These are phyloP conservation scores for Andricus grossulariae DNA, from an alignment of 1,140 invertebrate species.

Conservation along the genomic window DNA sequence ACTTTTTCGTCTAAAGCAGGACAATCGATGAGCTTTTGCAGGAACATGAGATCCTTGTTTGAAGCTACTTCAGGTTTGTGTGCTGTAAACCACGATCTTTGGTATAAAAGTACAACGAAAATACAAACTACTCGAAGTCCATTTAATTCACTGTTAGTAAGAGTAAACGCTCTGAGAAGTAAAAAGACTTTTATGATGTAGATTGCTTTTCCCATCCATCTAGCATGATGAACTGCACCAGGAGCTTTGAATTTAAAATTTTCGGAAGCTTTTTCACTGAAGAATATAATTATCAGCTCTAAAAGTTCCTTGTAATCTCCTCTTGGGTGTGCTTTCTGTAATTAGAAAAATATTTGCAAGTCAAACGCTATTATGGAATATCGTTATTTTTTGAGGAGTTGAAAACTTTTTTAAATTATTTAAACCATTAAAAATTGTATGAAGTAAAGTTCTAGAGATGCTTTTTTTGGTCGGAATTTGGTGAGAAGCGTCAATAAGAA, in stretches of 20 bases:
- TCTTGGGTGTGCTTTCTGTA: slow-evolving; percentile 34
- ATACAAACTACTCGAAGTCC: slow-evolving; percentile 33
- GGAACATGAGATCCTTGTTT: slow-evolving; percentile 37
- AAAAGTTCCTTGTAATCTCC: slow-evolving; percentile 68
- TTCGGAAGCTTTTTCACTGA: slow-evolving; percentile 59
- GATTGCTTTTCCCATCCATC: slow-evolving; percentile 64
- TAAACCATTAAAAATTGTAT: too few species aligned
- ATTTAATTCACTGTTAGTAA: slow-evolving; percentile 9
- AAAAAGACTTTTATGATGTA: slow-evolving; percentile 64
- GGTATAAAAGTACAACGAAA: slow-evolving; percentile 34
- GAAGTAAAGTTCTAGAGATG: too few species aligned
- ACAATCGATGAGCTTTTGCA: not conserved
- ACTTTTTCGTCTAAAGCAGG: not conserved
- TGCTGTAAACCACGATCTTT: slow-evolving; percentile 36
- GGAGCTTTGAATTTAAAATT: slow-evolving; percentile 62
- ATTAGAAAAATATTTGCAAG: not conserved
- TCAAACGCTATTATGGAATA: too few species aligned
- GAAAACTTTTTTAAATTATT: too few species aligned
- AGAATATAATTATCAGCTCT: slow-evolving; percentile 65
- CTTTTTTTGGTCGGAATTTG: too few species aligned
- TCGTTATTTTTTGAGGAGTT: too few species aligned
- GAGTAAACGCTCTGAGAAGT: slow-evolving; percentile 17
- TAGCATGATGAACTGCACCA: slow-evolving; percentile 63
- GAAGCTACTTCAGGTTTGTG: not conserved
- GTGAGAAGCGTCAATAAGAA: too few species aligned